Evolutionary conservation across 2,113 vertebrate genomes (phyloP).

Genomic region (Orthonyx spaldingii): DNA sequence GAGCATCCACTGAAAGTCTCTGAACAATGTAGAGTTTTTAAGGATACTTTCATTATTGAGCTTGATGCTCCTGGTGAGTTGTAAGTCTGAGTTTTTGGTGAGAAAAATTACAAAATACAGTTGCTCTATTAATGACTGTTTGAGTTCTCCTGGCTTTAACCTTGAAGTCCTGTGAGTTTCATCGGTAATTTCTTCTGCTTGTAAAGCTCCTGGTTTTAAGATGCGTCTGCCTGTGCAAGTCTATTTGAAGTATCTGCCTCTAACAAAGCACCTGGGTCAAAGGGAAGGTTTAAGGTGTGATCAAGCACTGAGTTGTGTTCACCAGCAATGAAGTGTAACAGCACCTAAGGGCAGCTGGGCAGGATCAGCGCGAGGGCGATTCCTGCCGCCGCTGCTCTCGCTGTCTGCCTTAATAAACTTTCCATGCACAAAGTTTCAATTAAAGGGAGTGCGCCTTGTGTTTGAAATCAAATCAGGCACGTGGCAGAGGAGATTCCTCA

Average conservation of each 20-base stretch:
- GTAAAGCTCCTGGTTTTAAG: background rate
- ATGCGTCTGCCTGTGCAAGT: background rate
- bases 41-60: background rate
- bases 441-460: background rate
- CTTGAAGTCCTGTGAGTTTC: background rate
- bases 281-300: background rate
- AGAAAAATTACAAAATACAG: background rate
- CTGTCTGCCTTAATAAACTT: constrained; percentile 12
- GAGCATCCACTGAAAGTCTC: background rate
- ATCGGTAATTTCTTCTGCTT: background rate
- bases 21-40: background rate
- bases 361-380: constrained; percentile 14
- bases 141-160: background rate
- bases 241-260: background rate
- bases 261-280: background rate
- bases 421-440: background rate
- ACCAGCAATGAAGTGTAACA: constrained; percentile 20
- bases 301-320: constrained; percentile 1
- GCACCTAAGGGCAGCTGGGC: background rate
- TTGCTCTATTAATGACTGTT: background rate
- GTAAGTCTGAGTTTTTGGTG: background rate
- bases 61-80: background rate
- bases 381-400: background rate
- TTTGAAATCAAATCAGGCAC: background rate
- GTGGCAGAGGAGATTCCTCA: background rate